A percentile compares a stretch with the other conserved stretches of the same genome.
Evolutionary conservation across 2,888 invertebrate species (phyloP).

Genomic region (Alsophila aescularia): DNA sequence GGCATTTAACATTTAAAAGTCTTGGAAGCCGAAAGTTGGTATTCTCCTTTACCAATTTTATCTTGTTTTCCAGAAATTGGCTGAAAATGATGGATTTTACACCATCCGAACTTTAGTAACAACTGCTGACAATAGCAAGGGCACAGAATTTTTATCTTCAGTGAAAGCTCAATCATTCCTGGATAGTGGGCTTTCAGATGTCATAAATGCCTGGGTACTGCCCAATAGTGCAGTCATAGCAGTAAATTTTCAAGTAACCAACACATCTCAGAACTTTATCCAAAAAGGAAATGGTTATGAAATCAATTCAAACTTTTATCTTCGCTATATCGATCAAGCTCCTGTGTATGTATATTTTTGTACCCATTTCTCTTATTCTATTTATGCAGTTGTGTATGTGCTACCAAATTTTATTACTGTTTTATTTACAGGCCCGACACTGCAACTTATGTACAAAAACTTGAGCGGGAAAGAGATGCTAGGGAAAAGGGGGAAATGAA

Average conservation of each 20-base stretch:
- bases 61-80: conserved; percentile 81
- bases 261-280: conserved; percentile 51
- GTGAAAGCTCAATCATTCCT: conserved; percentile 91
- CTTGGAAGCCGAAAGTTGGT: no score
- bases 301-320: conserved; percentile 91
- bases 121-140: conserved; percentile 86
- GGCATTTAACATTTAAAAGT: no score
- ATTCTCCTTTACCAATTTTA: background rate
- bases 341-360: conserved; percentile 83
- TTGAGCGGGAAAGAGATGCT: conserved; percentile 95
- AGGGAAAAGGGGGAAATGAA: conserved; percentile 95
- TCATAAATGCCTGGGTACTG: conserved; percentile 91
- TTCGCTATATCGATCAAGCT: conserved; percentile 92
- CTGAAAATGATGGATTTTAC: conserved; percentile 89
- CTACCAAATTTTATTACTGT: background rate
- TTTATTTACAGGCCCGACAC: conserved; percentile 91
- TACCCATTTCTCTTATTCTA: background rate
- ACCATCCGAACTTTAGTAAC: conserved; percentile 88
- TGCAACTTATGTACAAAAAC: conserved; percentile 96
- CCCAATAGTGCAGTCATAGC: conserved; percentile 91
- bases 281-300: conserved; percentile 47
- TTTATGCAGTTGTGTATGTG: background rate
- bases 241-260: conserved; percentile 83
- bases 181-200: conserved; percentile 90
- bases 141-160: conserved; percentile 89